phyloP scores from a whole-genome alignment of 2,113 vertebrate species.

The Sinocyclocheilus anophthalmus region DNA sequence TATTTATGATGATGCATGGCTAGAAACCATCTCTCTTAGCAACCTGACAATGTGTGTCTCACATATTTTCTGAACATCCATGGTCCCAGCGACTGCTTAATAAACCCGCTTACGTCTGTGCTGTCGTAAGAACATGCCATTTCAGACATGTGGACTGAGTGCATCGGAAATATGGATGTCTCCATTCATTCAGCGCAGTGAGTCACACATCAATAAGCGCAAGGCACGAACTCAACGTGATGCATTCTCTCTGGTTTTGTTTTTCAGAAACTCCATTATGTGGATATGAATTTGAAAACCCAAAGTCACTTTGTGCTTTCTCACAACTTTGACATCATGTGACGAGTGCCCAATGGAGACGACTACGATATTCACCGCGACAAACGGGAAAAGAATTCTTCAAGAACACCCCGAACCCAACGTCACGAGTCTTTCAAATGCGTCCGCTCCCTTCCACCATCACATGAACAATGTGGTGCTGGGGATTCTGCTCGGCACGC shows the following conservation, averaged over 20 bases:
- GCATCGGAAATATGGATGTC: not conserved
- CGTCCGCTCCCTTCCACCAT: slow-evolving; percentile 59
- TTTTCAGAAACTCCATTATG: slow-evolving; percentile 55
- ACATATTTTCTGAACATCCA: slow-evolving; percentile 24
- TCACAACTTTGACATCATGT: slow-evolving; percentile 60
- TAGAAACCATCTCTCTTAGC: slow-evolving; percentile 48
- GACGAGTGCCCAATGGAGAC: slow-evolving; percentile 66
- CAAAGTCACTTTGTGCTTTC: slow-evolving; percentile 15
- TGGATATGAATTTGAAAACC: slow-evolving; percentile 31
- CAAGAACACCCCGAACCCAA: slow-evolving; percentile 68
- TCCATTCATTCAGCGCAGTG: not conserved
- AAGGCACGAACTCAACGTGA: not conserved
- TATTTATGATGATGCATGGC: slow-evolving; percentile 6
- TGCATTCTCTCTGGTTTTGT: slow-evolving; percentile 35
- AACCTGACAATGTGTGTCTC: slow-evolving; percentile 36
- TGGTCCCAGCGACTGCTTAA: not conserved
- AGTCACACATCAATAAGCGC: not conserved
- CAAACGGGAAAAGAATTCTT: slow-evolving; percentile 50
- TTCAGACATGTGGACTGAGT: not conserved
- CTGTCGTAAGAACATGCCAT: not conserved
- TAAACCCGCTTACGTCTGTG: not conserved
- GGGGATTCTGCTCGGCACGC: slow-evolving; percentile 80
- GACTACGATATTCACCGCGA: slow-evolving; percentile 43
- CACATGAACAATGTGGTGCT: slow-evolving; percentile 71
- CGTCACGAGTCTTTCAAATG: slow-evolving; percentile 58